These are phyloP conservation scores for Microcebus griseorufus DNA, from an alignment of 2,113 vertebrate species.

Conservation along the genomic window DNA sequence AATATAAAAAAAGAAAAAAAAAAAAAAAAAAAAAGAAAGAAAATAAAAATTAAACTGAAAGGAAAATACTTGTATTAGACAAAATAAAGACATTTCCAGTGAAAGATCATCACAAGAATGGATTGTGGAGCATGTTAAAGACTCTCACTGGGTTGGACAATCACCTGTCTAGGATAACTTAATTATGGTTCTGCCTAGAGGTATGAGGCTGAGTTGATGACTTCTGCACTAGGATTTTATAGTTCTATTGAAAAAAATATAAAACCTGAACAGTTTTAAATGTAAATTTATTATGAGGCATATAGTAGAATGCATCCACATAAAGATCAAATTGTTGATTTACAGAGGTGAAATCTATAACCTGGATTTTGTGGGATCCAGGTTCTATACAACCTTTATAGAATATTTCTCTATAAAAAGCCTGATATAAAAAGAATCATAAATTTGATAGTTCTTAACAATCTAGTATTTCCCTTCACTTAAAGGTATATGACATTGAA, in stretches of 20 bases:
- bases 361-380: slow-evolving; percentile 68
- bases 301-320: slow-evolving; percentile 61
- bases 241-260: slow-evolving; percentile 44
- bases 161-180: slow-evolving; percentile 48
- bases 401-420: slow-evolving; percentile 46
- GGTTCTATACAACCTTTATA: slow-evolving; percentile 18
- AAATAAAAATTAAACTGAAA: not conserved
- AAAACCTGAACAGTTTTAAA: slow-evolving; percentile 48
- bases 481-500: not conserved
- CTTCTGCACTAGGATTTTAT: slow-evolving; percentile 37
- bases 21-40: too few relatives aligned
- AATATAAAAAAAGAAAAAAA: too few relatives aligned
- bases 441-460: slow-evolving; percentile 46
- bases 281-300: slow-evolving; percentile 73
- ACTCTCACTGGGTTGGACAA: not conserved
- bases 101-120: not conserved
- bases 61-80: not conserved
- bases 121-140: not conserved
- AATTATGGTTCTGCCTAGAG: slow-evolving; percentile 49
- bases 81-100: not conserved
- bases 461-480: slow-evolving; percentile 1
- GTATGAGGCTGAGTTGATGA: not conserved
- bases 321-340: slow-evolving; percentile 74
- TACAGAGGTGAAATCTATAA: slow-evolving; percentile 52
- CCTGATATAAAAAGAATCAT: slow-evolving; percentile 43